Evolutionary conservation across 1,140 invertebrate species (phyloP).

Genomic region (Drosophila lacteicornis): DNA sequence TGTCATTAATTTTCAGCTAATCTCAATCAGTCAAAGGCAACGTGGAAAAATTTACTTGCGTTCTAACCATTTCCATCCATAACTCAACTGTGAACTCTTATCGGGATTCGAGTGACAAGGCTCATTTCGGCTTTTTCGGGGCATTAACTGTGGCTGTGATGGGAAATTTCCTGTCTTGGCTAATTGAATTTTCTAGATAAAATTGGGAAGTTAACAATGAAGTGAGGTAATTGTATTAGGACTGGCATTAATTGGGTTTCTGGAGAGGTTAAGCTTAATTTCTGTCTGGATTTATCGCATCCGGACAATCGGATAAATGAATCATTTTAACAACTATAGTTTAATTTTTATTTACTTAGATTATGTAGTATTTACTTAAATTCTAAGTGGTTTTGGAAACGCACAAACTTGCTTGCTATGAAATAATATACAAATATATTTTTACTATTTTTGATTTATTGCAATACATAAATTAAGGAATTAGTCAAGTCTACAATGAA

Average conservation of each 20-base stretch:
- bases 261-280: neutral
- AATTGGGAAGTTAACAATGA: constrained; percentile 19
- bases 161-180: constrained; percentile 27
- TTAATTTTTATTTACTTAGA: neutral
- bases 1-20: constrained; percentile 72
- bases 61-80: constrained; percentile 22
- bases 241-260: neutral
- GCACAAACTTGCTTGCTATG: no score
- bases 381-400: neutral
- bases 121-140: constrained; percentile 25
- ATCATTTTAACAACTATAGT: neutral
- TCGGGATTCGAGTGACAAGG: constrained; percentile 51
- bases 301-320: neutral
- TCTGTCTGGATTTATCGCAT: neutral
- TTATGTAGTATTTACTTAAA: neutral
- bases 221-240: constrained; percentile 12
- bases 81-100: constrained; percentile 45
- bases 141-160: constrained; percentile 13
- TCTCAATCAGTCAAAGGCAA: constrained; percentile 58
- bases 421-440: no score
- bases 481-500: no score
- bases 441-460: neutral
- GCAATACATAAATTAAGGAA: neutral
- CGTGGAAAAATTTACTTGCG: constrained; percentile 11
- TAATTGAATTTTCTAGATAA: constrained; percentile 35